Percentiles rank a stretch among this genome's conserved stretches.
These are phyloP conservation scores for Pygoscelis adeliae DNA, from an alignment of 2,113 vertebrate species.

Conservation along the genomic window DNA sequence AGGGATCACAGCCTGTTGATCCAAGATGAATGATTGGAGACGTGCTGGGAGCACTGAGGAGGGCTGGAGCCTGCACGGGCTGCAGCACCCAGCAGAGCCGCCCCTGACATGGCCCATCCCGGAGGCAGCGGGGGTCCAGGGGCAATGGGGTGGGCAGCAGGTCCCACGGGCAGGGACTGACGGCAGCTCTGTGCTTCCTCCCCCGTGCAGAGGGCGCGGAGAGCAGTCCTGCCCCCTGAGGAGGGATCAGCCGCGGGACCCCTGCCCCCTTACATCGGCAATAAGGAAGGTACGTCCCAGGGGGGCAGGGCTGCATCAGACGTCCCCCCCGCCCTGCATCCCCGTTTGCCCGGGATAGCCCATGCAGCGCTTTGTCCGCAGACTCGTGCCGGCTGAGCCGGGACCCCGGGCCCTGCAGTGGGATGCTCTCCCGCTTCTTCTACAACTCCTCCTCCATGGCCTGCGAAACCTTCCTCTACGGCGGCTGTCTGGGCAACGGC, in stretches of 20 bases:
- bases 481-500: slow-evolving; percentile 89
- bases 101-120: background rate
- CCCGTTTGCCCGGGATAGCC: fast-evolving
- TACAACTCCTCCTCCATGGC: slow-evolving; percentile 88
- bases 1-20: background rate
- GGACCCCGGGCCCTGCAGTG: slow-evolving; percentile 86
- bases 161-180: background rate
- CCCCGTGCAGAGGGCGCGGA: slow-evolving; percentile 67
- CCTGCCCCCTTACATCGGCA: background rate
- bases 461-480: slow-evolving; percentile 86
- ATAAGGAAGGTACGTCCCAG: slow-evolving; percentile 71
- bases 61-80: background rate
- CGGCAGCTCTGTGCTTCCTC: background rate
- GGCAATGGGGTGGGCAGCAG: background rate
- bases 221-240: slow-evolving; percentile 64
- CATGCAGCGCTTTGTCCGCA: background rate
- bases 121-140: fast-evolving
- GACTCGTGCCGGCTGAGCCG: slow-evolving; percentile 77
- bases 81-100: background rate
- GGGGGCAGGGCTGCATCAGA: fast-evolving
- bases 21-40: background rate
- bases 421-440: slow-evolving; percentile 75
- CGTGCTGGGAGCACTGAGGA: background rate
- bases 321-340: fast-evolving
- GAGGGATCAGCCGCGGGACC: slow-evolving; percentile 74